These are phyloP conservation scores for Danio kyathit DNA, from an alignment of 2,797 vertebrate species.

Conservation along the genomic window DNA sequence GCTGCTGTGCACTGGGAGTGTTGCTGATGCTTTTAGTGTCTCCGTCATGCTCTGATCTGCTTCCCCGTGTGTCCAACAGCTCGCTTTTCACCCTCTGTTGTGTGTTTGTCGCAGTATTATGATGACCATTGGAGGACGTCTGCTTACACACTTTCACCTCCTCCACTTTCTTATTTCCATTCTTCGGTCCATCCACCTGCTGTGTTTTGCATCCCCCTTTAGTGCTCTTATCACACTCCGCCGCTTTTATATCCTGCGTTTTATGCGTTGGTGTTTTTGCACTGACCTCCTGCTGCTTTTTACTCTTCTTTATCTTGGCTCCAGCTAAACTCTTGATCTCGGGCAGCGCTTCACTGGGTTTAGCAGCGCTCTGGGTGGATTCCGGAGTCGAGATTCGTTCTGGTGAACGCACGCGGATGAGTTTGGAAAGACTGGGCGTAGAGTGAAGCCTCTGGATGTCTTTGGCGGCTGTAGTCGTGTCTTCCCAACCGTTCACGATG, in stretches of 20 bases:
- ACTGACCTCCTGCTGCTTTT: slow-evolving; percentile 83
- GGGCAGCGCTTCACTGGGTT: slow-evolving; percentile 76
- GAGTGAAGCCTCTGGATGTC: slow-evolving; percentile 88
- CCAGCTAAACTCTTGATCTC: slow-evolving; percentile 73
- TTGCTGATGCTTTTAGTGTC: slow-evolving; percentile 69
- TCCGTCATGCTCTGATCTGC: slow-evolving; percentile 73
- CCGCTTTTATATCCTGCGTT: slow-evolving; percentile 68
- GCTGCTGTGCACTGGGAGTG: slow-evolving; percentile 79
- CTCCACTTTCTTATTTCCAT: slow-evolving; percentile 74
- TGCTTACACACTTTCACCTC: slow-evolving; percentile 73
- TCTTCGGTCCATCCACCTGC: slow-evolving; percentile 70
- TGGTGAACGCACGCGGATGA: slow-evolving; percentile 92
- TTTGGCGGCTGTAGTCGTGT: slow-evolving; percentile 76
- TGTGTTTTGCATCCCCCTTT: slow-evolving; percentile 73
- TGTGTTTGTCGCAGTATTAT: slow-evolving; percentile 59
- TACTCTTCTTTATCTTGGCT: slow-evolving; percentile 88
- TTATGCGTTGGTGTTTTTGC: slow-evolving; percentile 74
- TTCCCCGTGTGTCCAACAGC: slow-evolving; percentile 65
- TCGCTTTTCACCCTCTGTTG: slow-evolving; percentile 76
- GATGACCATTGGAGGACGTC: slow-evolving; percentile 61
- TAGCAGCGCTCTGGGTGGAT: slow-evolving; percentile 65
- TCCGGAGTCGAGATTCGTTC: slow-evolving; percentile 80
- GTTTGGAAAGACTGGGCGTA: slow-evolving; percentile 90
- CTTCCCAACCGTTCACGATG: slow-evolving; percentile 81
- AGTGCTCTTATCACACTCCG: slow-evolving; percentile 64